Evolutionary conservation across 2,113 vertebrate genomes (phyloP), one percentile per base, ranked within the genome.

Genomic region (Macquaria ambigua): DNA sequence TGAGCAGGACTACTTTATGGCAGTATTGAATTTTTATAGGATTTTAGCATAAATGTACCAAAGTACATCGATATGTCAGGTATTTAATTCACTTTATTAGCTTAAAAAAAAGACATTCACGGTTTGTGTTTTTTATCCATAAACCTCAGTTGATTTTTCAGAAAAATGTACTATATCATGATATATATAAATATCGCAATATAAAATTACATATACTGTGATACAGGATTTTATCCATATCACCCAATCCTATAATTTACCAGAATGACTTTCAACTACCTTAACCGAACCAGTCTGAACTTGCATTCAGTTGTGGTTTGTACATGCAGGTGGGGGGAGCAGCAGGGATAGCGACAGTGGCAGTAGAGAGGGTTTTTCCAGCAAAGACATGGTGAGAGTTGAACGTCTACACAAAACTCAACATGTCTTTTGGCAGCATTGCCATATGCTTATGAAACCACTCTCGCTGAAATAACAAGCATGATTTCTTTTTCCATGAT

Each of bases 211-310:
- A 71, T 21, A 23, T 34, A 5, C 48, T 46, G 21, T 53, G 34
- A 69, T 62, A 53, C 0, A 28, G 28, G 46, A 86, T 59, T 63
- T 79, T 5, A 52, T 46, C 70, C 34, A 53, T 34, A 81, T 56
- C 66, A 41, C 6, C 2, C 8, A 63, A 48, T 68, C 48, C 25
- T 50, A 20, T 34, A 34, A 34, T 37, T 74, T 66, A 23, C 64
- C n/a, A 55, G 16, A 90, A 90, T 70, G 28, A 81, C 34, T 83
- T 79, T 88, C 43, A 75, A 50, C 41, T 66, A 61, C 34, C 62
- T 56, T 41, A 81, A 69, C 50, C 52, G 37, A 77, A 63, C 81
- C 0, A 86, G 89, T 41, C 66, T 71, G 48, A 84, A 82, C 92
- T 41, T 64, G 62, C 61, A 48, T 74, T 77, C 41, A 74, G 69